phyloP scores from a whole-genome alignment of 1,140 invertebrate species.

The Coptotermes formosanus region DNA sequence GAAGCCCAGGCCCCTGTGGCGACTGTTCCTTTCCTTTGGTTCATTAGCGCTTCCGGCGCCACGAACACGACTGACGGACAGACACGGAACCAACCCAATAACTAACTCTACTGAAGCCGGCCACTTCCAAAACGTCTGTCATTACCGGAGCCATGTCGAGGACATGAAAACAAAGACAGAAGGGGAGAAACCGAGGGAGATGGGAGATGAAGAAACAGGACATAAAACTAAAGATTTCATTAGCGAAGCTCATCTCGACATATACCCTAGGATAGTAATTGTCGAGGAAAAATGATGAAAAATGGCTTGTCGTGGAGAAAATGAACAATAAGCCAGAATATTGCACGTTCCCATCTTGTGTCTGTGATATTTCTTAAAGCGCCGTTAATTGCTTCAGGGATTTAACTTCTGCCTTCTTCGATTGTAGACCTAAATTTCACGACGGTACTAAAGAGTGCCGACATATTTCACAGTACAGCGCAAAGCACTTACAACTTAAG shows the following conservation, averaged over 20 bases:
- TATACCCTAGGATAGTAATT: neutral
- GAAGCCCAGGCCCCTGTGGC: neutral
- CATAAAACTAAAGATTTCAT: constrained; percentile 17
- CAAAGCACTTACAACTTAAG: too few species aligned
- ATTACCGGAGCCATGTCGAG: neutral
- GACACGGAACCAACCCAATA: constrained; percentile 1
- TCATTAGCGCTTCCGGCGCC: neutral
- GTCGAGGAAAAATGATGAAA: neutral
- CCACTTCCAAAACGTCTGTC: neutral
- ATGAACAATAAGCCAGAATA: neutral
- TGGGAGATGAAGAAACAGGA: neutral
- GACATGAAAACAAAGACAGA: too few species aligned
- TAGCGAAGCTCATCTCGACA: neutral
- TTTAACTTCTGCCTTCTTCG: neutral
- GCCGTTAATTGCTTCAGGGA: neutral
- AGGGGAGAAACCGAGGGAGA: too few species aligned
- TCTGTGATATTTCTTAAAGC: too few species aligned
- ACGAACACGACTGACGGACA: neutral
- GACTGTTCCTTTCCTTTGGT: neutral
- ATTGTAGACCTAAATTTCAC: too few species aligned
- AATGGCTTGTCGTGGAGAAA: constrained; percentile 6
- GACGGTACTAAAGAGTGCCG: too few species aligned
- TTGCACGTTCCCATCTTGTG: neutral
- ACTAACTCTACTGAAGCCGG: neutral
- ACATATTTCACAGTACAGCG: too few species aligned